Conservation (phyloP, 2,888 invertebrate genomes). For the Hesperia comma region DNA sequence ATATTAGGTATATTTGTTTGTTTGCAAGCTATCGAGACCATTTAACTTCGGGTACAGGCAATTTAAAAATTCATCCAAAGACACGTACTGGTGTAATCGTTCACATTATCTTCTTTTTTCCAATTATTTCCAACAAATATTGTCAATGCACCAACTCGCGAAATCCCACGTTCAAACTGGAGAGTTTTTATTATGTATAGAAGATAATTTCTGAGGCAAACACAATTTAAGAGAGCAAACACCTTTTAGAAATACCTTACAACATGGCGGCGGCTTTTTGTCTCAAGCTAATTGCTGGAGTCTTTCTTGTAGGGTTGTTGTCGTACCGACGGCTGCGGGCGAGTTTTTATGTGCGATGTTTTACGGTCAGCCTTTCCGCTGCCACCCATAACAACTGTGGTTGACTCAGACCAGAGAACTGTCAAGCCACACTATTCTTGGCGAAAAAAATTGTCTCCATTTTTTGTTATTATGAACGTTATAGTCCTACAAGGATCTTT, state of each 20-base stretch:
- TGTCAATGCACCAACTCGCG: not conserved
- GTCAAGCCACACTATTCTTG: no score
- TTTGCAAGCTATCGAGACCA: no score
- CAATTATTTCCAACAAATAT: not conserved
- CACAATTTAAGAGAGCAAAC: conserved; percentile 34
- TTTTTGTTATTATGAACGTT: no score
- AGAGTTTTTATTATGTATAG: conserved; percentile 2
- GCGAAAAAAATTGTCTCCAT: no score
- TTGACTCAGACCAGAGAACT: no score
- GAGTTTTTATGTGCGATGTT: not conserved
- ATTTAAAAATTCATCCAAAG: conserved; percentile 25
- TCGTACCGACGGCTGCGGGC: not conserved
- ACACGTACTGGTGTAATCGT: not conserved
- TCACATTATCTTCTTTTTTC: not conserved
- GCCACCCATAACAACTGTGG: no score
- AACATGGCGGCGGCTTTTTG: conserved; percentile 26
- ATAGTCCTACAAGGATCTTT: no score
- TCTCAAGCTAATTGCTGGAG: conserved; percentile 13
- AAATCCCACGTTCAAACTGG: not conserved
- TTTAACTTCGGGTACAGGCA: not conserved
- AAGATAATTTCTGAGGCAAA: conserved; percentile 12
- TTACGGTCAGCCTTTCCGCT: no score
- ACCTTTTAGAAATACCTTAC: conserved; percentile 22
- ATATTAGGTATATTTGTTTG: no score
- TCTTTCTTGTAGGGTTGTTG: not conserved